Conservation (phyloP, 2,888 invertebrate species). For the Pollenia amentaria region DNA sequence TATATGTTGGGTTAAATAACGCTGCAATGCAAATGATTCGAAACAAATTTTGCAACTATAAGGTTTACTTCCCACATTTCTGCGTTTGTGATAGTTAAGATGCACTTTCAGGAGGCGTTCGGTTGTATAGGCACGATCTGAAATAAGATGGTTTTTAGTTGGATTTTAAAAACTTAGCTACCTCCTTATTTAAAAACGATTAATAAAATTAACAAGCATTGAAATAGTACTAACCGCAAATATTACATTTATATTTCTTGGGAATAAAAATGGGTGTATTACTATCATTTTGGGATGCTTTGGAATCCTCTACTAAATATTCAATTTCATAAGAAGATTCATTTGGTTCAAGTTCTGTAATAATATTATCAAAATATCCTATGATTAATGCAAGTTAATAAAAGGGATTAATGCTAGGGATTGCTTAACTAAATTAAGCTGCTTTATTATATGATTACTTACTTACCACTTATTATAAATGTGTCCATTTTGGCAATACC, state of each 20-base stretch:
- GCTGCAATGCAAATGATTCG: conserved; percentile 77
- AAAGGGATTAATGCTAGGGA: no score
- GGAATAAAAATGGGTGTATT: conserved; percentile 51
- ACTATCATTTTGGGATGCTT: neutral
- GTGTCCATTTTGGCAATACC: neutral
- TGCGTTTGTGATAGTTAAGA: conserved; percentile 75
- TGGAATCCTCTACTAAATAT: neutral
- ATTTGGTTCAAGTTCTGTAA: conserved; percentile 22
- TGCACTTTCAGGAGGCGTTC: conserved; percentile 75
- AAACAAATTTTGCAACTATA: conserved; percentile 77
- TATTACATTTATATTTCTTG: conserved; percentile 74
- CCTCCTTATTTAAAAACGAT: neutral
- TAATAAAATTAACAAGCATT: neutral
- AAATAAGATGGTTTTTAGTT: conserved; percentile 5
- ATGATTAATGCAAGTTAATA: neutral
- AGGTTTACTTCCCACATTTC: conserved; percentile 74
- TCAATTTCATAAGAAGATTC: neutral
- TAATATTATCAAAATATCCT: neutral
- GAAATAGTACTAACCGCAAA: conserved; percentile 75
- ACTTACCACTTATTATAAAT: neutral
- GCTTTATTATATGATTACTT: no score
- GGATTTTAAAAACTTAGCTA: no score
- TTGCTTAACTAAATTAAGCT: neutral
- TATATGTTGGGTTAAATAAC: conserved; percentile 76
- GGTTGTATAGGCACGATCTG: conserved; percentile 75